A percentile compares a stretch with the other conserved stretches of the same genome.
These are phyloP conservation scores for Meleagris gallopavo DNA, from an alignment of 2,113 vertebrate genomes.

Conservation along the genomic window DNA sequence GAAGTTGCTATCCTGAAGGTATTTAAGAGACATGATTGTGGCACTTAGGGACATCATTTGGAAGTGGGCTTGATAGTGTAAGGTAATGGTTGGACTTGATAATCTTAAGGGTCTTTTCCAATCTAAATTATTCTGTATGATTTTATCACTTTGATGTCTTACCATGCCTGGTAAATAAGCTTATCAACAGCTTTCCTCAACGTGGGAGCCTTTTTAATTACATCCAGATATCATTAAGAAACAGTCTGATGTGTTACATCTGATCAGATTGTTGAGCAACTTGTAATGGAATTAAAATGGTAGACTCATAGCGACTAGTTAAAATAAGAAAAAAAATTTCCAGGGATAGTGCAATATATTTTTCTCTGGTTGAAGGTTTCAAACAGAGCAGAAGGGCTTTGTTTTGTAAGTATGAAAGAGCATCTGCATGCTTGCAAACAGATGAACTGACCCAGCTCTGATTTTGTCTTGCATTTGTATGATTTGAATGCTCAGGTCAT, in stretches of 20 bases:
- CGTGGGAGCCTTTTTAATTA: rapidly evolving
- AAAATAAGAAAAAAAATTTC: neutral
- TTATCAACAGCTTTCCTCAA: neutral
- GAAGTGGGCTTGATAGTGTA: neutral
- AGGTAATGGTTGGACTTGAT: neutral
- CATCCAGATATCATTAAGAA: neutral
- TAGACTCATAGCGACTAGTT: neutral
- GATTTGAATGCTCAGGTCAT: constrained; percentile 2
- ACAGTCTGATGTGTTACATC: neutral
- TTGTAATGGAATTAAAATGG: neutral
- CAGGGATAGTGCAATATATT: neutral
- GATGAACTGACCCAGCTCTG: neutral
- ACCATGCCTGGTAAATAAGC: neutral
- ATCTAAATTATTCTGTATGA: neutral
- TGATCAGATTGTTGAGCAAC: neutral
- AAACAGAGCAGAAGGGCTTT: neutral
- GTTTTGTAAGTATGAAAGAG: neutral
- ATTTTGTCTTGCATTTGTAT: neutral
- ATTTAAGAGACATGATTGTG: neutral
- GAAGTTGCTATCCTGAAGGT: neutral
- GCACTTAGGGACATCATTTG: neutral
- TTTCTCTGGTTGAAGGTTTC: neutral
- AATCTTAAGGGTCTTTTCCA: neutral
- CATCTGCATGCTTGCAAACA: neutral
- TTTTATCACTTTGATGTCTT: neutral